Conservation (phyloP, 2,888 invertebrate genomes). For the Lochmaea crataegi region DNA sequence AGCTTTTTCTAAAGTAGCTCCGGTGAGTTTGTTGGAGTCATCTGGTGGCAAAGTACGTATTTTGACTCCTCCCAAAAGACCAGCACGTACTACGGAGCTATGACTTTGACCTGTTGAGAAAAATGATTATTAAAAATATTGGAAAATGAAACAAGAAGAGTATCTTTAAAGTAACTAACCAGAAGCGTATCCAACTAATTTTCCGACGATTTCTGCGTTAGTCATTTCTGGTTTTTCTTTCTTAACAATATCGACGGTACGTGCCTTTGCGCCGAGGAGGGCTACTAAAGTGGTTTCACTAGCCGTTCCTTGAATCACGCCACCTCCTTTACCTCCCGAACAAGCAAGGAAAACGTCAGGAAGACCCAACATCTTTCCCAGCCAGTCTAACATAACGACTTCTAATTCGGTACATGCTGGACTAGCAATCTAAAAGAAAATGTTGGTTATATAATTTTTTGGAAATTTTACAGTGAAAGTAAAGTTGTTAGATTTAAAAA, state of each 20-base stretch:
- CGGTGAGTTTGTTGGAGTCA: constrained; percentile 77
- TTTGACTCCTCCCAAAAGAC: constrained; percentile 87
- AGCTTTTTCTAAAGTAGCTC: constrained; percentile 79
- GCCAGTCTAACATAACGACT: constrained; percentile 95
- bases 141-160: neutral
- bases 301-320: constrained; percentile 94
- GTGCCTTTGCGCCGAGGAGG: constrained; percentile 88
- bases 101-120: constrained; percentile 81
- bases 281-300: constrained; percentile 95
- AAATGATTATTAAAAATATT: neutral
- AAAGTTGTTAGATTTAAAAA: too few species aligned
- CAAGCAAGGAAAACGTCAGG: constrained; percentile 87
- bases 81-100: constrained; percentile 93
- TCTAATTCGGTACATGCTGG: constrained; percentile 97
- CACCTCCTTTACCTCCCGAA: constrained; percentile 83
- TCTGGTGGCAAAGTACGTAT: constrained; percentile 81
- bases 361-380: constrained; percentile 91
- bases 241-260: constrained; percentile 75
- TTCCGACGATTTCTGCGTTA: constrained; percentile 78
- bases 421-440: constrained; percentile 88
- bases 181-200: constrained; percentile 89
- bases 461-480: too few species aligned
- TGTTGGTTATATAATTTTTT: too few species aligned
- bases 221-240: constrained; percentile 80
- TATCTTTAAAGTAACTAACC: constrained; percentile 68